These are phyloP conservation scores for Chymomyza fuscimana DNA, from an alignment of 2,888 invertebrate genomes.

Conservation along the genomic window DNA sequence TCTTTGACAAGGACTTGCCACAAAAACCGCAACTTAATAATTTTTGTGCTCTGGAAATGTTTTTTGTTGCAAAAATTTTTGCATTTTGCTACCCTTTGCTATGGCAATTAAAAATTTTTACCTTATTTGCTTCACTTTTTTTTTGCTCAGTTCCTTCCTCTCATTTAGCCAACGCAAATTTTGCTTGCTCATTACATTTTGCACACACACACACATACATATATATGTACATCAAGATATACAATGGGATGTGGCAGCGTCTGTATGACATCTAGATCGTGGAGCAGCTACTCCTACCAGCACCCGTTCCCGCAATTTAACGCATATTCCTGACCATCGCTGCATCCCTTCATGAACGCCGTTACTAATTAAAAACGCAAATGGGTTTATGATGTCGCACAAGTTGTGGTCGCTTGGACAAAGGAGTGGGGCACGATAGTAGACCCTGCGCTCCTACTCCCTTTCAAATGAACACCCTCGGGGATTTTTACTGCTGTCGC, in stretches of 20 bases:
- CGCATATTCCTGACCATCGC: constrained; percentile 3
- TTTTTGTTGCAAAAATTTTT: constrained; percentile 39
- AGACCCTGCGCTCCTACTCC: not conserved
- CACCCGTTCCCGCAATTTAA: not conserved
- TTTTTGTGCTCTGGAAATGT: constrained; percentile 34
- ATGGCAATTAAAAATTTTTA: constrained; percentile 70
- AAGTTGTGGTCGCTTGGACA: constrained; percentile 54
- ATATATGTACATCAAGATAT: not conserved
- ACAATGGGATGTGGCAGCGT: not conserved
- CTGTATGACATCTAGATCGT: constrained; percentile 8
- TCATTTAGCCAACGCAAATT: constrained; percentile 46
- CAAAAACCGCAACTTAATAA: constrained; percentile 62
- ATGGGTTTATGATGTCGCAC: constrained; percentile 75
- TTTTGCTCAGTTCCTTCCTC: constrained; percentile 6
- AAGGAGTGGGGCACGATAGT: no score
- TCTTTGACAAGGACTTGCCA: not conserved
- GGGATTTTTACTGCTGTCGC: constrained; percentile 62
- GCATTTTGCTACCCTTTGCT: constrained; percentile 41
- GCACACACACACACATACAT: constrained; percentile 17
- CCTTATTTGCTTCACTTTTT: constrained; percentile 62
- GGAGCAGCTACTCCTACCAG: not conserved
- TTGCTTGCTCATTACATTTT: constrained; percentile 65
- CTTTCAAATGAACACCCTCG: not conserved
- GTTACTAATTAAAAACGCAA: constrained; percentile 74
- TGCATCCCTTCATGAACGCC: constrained; percentile 21